These are phyloP conservation scores for Anas capensis DNA, from an alignment of 2,797 vertebrate species.

Conservation along the genomic window DNA sequence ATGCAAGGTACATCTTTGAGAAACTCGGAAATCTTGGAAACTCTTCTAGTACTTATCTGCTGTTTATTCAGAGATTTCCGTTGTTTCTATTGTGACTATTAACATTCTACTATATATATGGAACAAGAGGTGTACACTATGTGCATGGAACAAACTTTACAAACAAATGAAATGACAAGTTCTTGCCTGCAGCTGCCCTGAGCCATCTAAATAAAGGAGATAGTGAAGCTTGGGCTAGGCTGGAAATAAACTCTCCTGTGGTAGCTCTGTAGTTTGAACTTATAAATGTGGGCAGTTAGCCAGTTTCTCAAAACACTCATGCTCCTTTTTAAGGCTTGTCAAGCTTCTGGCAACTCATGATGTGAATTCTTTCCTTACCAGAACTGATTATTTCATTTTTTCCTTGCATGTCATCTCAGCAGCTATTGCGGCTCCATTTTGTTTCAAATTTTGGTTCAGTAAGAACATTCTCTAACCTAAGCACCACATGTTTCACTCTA, in stretches of 20 bases:
- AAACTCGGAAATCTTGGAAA: not conserved
- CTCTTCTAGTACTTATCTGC: not conserved
- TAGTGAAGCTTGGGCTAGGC: not conserved
- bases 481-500: rapidly evolving
- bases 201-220: not conserved
- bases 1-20: not conserved
- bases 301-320: not conserved
- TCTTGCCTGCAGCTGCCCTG: not conserved
- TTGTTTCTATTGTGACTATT: not conserved
- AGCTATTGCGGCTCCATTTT: not conserved
- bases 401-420: not conserved
- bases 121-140: not conserved
- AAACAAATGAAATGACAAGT: not conserved
- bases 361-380: not conserved
- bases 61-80: not conserved
- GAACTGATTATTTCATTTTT: not conserved
- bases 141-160: not conserved
- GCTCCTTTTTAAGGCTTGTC: not conserved
- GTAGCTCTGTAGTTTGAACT: not conserved
- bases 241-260: not conserved
- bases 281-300: not conserved
- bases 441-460: not conserved
- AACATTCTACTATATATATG: not conserved
- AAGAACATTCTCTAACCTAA: not conserved
- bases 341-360: not conserved